Percentiles rank a stretch among this genome's conserved stretches.
Evolutionary conservation across 37 sponge, comb jelly and placozoan genomes (phyloP).

Genomic region (Agelas oroides): DNA sequence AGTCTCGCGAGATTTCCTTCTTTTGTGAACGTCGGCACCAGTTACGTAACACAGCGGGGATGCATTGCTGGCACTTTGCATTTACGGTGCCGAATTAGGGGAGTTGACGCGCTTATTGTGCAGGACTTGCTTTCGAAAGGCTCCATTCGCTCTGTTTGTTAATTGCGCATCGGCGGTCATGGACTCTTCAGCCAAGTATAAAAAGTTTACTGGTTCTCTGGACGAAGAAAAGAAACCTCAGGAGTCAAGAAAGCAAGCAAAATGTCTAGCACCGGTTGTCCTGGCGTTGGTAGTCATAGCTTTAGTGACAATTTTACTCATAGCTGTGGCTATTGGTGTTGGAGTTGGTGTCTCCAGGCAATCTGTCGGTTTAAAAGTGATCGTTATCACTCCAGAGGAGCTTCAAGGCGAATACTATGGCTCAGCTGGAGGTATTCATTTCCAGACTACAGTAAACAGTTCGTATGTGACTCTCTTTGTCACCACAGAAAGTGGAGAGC

Average conservation of each 20-base stretch:
- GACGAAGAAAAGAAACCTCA: too few relatives aligned
- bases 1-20: too few relatives aligned
- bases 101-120: too few relatives aligned
- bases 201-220: too few relatives aligned
- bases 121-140: too few relatives aligned
- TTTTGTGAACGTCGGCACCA: too few relatives aligned
- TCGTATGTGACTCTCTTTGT: neutral
- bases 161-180: too few relatives aligned
- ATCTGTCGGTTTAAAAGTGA: neutral
- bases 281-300: neutral
- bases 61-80: too few relatives aligned
- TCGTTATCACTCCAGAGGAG: neutral
- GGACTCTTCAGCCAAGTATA: too few relatives aligned
- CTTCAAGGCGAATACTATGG: constrained; percentile 26
- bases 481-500: neutral
- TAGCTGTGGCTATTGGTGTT: neutral
- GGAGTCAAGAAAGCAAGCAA: neutral
- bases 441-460: constrained; percentile 3
- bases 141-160: too few relatives aligned
- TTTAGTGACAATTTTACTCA: neutral
- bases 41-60: too few relatives aligned
- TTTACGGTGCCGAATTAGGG: too few relatives aligned
- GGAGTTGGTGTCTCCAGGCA: neutral
- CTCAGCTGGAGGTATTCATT: constrained; percentile 8
- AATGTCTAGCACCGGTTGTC: neutral